Conservation (phyloP, 2,888 invertebrate genomes). For the Catonia carolina region DNA sequence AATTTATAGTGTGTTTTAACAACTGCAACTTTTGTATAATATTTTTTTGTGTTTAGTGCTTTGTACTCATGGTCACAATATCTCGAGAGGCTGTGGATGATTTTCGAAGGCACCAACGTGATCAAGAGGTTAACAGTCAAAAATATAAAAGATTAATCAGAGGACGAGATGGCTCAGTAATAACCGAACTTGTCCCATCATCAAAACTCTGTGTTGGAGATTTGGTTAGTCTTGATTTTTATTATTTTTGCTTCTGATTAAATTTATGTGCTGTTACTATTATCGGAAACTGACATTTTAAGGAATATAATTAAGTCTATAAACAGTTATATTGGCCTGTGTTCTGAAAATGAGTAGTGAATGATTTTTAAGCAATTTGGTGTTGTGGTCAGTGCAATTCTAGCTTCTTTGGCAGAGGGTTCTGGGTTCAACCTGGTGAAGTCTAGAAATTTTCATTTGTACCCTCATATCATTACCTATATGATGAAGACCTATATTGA, state of each 20-base stretch:
- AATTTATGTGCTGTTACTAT: neutral
- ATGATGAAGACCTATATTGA: too few relatives aligned
- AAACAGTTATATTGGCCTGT: too few relatives aligned
- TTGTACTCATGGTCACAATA: constrained; percentile 92
- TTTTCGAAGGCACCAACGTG: constrained; percentile 81
- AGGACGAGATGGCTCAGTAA: constrained; percentile 47
- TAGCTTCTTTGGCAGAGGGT: too few relatives aligned
- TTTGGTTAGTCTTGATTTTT: constrained; percentile 46
- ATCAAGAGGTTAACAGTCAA: constrained; percentile 94
- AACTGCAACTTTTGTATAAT: too few relatives aligned
- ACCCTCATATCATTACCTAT: too few relatives aligned
- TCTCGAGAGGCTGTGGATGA: constrained; percentile 97
- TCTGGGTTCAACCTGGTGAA: too few relatives aligned
- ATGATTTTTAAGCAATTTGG: too few relatives aligned
- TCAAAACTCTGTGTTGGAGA: constrained; percentile 75
- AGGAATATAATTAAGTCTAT: neutral
- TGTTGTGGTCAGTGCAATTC: too few relatives aligned
- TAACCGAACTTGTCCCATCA: constrained; percentile 70
- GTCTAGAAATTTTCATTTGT: too few relatives aligned
- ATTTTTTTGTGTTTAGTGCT: constrained; percentile 59
- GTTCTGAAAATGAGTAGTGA: too few relatives aligned
- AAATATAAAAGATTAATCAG: constrained; percentile 78
- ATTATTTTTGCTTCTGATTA: too few relatives aligned
- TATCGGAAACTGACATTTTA: neutral
- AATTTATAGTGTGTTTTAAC: too few relatives aligned